Percentiles rank a stretch among this genome's conserved stretches.
Evolutionary conservation across 2,797 vertebrate genomes (phyloP).

Genomic region (Sus cebifrons): DNA sequence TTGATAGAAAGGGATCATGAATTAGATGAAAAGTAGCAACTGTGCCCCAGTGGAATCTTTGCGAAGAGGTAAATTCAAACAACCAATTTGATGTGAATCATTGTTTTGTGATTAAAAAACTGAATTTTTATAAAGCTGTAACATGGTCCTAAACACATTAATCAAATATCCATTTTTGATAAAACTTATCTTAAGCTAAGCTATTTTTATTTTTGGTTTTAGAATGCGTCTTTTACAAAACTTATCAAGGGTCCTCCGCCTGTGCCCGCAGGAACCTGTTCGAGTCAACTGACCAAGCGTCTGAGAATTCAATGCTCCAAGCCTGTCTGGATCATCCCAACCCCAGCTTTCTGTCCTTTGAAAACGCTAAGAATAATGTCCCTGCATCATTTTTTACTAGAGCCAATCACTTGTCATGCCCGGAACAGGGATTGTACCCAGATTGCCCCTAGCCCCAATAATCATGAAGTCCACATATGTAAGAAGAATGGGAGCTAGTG

Average conservation of each 20-base stretch:
- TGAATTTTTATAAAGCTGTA: constrained; percentile 30
- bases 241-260: neutral
- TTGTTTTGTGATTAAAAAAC: neutral
- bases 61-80: neutral
- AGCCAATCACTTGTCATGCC: too few relatives aligned
- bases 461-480: too few relatives aligned
- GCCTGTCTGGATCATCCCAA: too few relatives aligned
- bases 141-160: neutral
- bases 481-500: too few relatives aligned
- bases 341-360: too few relatives aligned
- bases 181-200: neutral
- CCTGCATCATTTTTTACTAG: too few relatives aligned
- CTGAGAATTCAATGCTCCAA: too few relatives aligned
- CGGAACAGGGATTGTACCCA: too few relatives aligned
- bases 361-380: too few relatives aligned
- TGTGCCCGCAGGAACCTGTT: too few relatives aligned
- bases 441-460: too few relatives aligned
- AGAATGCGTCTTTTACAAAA: neutral
- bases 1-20: neutral
- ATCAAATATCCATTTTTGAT: neutral
- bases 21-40: neutral
- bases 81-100: neutral
- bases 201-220: neutral
- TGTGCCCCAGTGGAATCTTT: neutral
- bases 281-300: too few relatives aligned